phyloP scores from a whole-genome alignment of 2,888 invertebrate genomes.

The Tenthredo distinguenda region DNA sequence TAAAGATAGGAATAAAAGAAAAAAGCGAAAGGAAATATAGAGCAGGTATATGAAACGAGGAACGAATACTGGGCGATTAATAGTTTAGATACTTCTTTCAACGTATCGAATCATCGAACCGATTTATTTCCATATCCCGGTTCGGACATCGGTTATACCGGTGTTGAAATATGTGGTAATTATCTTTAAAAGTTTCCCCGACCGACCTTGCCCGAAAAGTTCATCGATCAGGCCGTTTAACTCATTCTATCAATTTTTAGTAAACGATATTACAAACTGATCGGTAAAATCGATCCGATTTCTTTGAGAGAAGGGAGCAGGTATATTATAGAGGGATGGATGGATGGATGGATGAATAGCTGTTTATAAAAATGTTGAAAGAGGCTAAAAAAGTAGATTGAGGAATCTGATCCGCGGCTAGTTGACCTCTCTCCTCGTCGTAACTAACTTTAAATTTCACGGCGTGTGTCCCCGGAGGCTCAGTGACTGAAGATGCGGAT shows the following conservation, averaged over 20 bases:
- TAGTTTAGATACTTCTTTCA: constrained; percentile 42
- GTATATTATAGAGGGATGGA: neutral
- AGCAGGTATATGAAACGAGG: neutral
- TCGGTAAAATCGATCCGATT: neutral
- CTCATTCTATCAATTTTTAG: neutral
- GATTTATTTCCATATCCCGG: constrained; percentile 12
- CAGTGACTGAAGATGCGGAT: constrained; percentile 38
- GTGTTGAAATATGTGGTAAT: neutral
- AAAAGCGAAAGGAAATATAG: neutral
- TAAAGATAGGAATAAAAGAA: neutral
- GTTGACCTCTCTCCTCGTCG: constrained; percentile 53
- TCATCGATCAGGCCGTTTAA: neutral
- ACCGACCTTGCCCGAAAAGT: neutral
- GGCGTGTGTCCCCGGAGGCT: constrained; percentile 9
- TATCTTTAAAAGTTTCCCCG: neutral
- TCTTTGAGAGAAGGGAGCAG: neutral
- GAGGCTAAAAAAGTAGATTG: neutral
- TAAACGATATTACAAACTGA: neutral
- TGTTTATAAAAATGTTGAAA: constrained; percentile 1
- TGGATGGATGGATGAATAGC: neutral
- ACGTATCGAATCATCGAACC: constrained; percentile 33
- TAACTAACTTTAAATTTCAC: constrained; percentile 56
- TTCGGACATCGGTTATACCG: neutral
- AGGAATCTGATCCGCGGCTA: constrained; percentile 52
- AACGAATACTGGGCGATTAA: constrained; percentile 23